A percentile compares a stretch with the other conserved stretches of the same genome.
phyloP scores from a whole-genome alignment of 1,140 invertebrate genomes.

The Macrostomum lignano region DNA sequence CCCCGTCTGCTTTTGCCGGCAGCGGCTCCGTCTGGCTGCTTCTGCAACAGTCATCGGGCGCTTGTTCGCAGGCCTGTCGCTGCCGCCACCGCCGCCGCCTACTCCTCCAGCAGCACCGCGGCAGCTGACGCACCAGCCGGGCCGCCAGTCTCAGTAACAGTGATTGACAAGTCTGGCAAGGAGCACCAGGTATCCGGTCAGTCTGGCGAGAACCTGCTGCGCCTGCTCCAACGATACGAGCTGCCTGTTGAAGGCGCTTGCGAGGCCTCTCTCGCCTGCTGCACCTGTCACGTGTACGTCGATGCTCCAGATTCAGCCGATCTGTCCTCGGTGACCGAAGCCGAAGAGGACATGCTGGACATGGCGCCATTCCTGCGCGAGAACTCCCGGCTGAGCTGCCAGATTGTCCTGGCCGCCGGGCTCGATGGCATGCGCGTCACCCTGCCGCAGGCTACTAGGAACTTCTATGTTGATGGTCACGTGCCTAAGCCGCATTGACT shows the following conservation, averaged over 20 bases:
- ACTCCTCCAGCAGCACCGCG: no score
- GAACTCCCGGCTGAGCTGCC: conserved; percentile 81
- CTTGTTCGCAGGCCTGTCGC: no score
- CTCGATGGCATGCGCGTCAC: conserved; percentile 59
- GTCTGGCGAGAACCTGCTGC: conserved; percentile 75
- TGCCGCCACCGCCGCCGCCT: no score
- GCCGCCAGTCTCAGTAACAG: no score
- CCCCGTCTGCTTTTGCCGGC: no score
- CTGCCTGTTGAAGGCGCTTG: conserved; percentile 92
- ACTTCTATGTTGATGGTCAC: conserved; percentile 94
- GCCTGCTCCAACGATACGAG: conserved; percentile 56
- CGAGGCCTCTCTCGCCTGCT: conserved; percentile 85
- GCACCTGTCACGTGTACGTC: conserved; percentile 90
- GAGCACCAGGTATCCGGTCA: conserved; percentile 60
- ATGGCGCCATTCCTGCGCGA: conserved; percentile 76
- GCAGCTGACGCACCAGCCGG: no score
- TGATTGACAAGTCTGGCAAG: no score
- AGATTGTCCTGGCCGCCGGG: conserved; percentile 68
- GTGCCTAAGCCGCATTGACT: conserved; percentile 38
- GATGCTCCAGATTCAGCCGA: conserved; percentile 40
- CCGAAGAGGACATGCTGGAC: conserved; percentile 82
- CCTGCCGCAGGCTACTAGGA: conserved; percentile 62
- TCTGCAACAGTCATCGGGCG: no score
- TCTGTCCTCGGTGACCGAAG: conserved; percentile 45
- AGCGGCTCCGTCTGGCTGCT: no score